Conservation (phyloP, 2,888 invertebrate species). For the Cephalotes varians region DNA sequence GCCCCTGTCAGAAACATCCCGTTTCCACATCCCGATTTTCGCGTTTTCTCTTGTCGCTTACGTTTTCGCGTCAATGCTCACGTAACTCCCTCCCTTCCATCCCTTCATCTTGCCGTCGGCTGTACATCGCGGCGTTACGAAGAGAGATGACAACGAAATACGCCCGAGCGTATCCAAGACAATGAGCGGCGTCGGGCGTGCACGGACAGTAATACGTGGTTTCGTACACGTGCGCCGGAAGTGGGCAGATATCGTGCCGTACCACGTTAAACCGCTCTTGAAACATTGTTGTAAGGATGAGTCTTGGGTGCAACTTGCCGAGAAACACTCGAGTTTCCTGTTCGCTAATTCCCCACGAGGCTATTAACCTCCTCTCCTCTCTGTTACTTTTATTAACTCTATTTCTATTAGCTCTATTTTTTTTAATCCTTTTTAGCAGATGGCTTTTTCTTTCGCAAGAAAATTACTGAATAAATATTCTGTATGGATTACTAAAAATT, state of each 20-base stretch:
- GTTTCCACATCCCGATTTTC: conserved; percentile 59
- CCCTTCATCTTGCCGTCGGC: conserved; percentile 9
- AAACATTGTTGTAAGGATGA: conserved; percentile 53
- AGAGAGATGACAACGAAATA: conserved; percentile 45
- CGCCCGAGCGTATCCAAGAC: conserved; percentile 49
- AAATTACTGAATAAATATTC: neutral
- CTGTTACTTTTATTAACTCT: conserved; percentile 18
- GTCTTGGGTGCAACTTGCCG: conserved; percentile 31
- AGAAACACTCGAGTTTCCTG: conserved; percentile 21
- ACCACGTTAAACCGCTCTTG: conserved; percentile 40
- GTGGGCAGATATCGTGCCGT: conserved; percentile 51
- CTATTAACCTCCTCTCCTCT: neutral
- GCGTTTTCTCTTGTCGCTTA: conserved; percentile 52
- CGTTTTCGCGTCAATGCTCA: conserved; percentile 58
- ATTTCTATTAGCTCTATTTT: conserved; percentile 14
- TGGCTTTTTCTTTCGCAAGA: neutral
- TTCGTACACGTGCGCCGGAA: conserved; percentile 63
- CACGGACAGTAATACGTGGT: conserved; percentile 65
- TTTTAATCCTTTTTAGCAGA: neutral
- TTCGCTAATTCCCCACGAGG: conserved; percentile 28
- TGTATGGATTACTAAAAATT: neutral
- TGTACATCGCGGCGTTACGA: conserved; percentile 34
- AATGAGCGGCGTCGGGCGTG: conserved; percentile 51
- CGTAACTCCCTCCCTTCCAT: neutral
- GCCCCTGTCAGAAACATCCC: conserved; percentile 59